Evolutionary conservation across 2,888 invertebrate genomes (phyloP), one percentile per base, ranked within the genome.

Genomic region (Apamea anceps): DNA sequence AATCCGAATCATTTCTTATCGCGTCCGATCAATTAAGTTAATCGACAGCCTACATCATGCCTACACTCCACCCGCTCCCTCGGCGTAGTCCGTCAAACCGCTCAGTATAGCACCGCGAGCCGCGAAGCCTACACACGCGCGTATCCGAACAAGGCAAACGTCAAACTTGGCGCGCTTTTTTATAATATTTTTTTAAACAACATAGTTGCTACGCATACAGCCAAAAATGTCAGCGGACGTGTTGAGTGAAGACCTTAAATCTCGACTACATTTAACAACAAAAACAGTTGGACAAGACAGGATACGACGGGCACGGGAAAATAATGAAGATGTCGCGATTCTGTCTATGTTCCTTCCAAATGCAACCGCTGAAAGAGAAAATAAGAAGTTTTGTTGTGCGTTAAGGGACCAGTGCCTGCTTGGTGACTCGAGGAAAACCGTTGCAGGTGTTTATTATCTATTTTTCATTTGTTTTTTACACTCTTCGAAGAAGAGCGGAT

Each of bases 311-410:
- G 98, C 98, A 84, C 97, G 98, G 95, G 98, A 98, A 91, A 98
- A 98, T 93, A 98, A 98, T 95, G 99, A 99, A 96, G 99, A 99
- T 96, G 98, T 99, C 83, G 99, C 99, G 76, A 98, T 99, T 90
- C 96, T 99, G 90, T 98, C 98, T 87, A 98, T 98, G 98, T 98
- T 99, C 92, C 97, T 99, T 83, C 98, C 98, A 70, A 97, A 97
- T 90, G 97, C 97, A 62, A 97, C 97, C 72, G 97, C 97, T 91
- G 97, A 97, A 80, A 93, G 96, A 90, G 98, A 98, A 91, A 98
- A 98, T 92, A 98, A 98, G 93, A 97, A 98, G 91, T 99, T 99
- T 95, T 97, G 98, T 94, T 99, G 99, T 96, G 97, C 98, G 87
- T 96, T 98, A 90, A 98, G 98, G 84, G 97, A 98, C 89, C 98